Conservation (phyloP, 2,888 invertebrate genomes). For the Hartigia nigra region DNA sequence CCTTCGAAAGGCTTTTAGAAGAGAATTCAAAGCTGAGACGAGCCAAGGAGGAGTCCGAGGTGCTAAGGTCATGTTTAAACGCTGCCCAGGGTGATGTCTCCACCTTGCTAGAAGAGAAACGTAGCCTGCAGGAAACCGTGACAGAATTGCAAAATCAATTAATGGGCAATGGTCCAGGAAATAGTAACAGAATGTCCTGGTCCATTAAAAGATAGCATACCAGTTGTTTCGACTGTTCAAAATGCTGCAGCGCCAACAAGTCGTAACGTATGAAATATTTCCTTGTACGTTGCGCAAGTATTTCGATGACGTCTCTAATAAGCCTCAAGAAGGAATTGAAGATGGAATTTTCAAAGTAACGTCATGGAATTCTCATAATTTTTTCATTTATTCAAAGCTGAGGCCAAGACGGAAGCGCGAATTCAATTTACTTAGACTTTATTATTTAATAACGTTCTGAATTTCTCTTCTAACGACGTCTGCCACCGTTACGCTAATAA, state of each 20-base stretch:
- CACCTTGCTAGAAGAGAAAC: conserved; percentile 79
- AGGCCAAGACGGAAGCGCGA: not conserved
- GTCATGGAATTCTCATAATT: not conserved
- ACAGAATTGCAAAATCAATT: conserved; percentile 73
- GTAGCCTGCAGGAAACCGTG: conserved; percentile 77
- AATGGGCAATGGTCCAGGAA: conserved; percentile 60
- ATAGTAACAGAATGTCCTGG: conserved; percentile 62
- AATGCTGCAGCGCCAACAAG: conserved; percentile 73
- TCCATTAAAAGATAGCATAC: conserved; percentile 75
- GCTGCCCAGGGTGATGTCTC: conserved; percentile 82
- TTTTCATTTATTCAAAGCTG: not conserved
- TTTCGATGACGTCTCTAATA: not conserved
- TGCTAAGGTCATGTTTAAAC: conserved; percentile 71
- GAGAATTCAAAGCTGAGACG: conserved; percentile 70
- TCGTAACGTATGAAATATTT: conserved; percentile 39
- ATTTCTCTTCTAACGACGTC: conserved; percentile 21
- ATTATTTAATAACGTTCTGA: conserved; percentile 15
- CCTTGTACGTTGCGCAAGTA: not conserved
- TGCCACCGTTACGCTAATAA: conserved; percentile 36
- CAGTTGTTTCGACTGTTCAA: conserved; percentile 77
- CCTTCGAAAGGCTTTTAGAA: conserved; percentile 72
- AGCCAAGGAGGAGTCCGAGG: conserved; percentile 71
- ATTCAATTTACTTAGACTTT: conserved; percentile 13
- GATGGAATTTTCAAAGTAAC: not conserved
- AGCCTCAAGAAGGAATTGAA: not conserved